Conservation (phyloP, 2,888 invertebrate species). For the Hipparchia semele region DNA sequence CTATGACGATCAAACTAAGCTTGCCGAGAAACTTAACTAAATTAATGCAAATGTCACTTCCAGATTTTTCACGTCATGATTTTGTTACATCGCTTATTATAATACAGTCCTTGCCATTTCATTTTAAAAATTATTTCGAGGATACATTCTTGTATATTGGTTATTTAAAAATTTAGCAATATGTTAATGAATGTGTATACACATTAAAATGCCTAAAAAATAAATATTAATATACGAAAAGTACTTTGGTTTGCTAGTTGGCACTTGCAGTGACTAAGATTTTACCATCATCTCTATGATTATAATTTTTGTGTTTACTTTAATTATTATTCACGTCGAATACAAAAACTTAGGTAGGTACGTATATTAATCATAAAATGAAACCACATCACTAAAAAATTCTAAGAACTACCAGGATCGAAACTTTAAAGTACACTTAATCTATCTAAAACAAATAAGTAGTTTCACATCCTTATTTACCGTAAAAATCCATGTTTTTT, state of each 20-base stretch:
- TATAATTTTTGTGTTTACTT: constrained; percentile 1
- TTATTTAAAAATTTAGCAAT: no score
- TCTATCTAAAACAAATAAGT: constrained; percentile 19
- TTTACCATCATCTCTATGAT: not conserved
- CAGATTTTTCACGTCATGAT: no score
- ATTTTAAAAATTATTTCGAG: no score
- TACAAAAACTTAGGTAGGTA: constrained; percentile 1
- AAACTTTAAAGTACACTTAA: constrained; percentile 19
- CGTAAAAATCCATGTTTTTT: constrained; percentile 23
- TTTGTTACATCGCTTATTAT: no score
- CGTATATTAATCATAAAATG: not conserved
- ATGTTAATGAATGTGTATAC: no score
- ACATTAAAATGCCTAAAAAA: not conserved
- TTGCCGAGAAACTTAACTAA: no score
- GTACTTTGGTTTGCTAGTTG: not conserved
- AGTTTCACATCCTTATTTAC: constrained; percentile 33
- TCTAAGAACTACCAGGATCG: constrained; percentile 15
- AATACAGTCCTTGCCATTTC: no score
- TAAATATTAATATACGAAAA: no score
- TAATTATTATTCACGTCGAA: not conserved
- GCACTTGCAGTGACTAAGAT: not conserved
- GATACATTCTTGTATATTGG: no score
- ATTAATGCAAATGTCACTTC: no score
- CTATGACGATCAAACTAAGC: no score
- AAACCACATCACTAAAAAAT: constrained; percentile 8